phyloP scores from a whole-genome alignment of 1,140 invertebrate genomes.

The Palaemon carinicauda region DNA sequence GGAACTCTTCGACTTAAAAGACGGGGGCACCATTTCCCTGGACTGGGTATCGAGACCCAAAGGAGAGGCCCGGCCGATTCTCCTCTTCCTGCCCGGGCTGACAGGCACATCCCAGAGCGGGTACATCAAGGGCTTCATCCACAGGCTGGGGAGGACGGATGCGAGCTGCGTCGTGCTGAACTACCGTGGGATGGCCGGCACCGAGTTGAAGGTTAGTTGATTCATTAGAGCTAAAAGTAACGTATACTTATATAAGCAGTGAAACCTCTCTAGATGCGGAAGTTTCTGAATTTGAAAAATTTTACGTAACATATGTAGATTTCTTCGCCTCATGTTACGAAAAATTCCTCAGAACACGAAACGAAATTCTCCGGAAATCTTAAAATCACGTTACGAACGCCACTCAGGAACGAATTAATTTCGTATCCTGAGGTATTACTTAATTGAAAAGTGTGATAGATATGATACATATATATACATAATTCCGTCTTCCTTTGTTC shows the following conservation, averaged over 20 bases:
- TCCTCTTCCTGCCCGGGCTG: constrained; percentile 83
- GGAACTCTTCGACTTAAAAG: constrained; percentile 78
- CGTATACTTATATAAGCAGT: too few relatives aligned
- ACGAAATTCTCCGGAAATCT: too few relatives aligned
- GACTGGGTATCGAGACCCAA: constrained; percentile 75
- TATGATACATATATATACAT: too few relatives aligned
- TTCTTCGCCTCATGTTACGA: too few relatives aligned
- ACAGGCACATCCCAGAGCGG: constrained; percentile 79
- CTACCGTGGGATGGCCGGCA: constrained; percentile 80
- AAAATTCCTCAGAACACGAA: not conserved
- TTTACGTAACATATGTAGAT: too few relatives aligned
- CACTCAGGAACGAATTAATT: too few relatives aligned
- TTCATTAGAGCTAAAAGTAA: too few relatives aligned
- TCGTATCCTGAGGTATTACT: too few relatives aligned
- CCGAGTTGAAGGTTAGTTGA: constrained; percentile 74
- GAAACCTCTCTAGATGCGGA: too few relatives aligned
- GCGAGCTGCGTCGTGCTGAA: constrained; percentile 82
- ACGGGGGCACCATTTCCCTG: constrained; percentile 85
- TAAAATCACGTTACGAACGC: too few relatives aligned
- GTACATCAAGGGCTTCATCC: constrained; percentile 82
- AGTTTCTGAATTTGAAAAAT: too few relatives aligned
- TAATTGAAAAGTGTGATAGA: too few relatives aligned
- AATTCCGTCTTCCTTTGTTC: constrained; percentile 13
- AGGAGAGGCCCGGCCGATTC: constrained; percentile 66
- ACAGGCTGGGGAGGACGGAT: constrained; percentile 73